phyloP scores from a whole-genome alignment of 2,113 vertebrate species.

The Gavialis gangeticus region DNA sequence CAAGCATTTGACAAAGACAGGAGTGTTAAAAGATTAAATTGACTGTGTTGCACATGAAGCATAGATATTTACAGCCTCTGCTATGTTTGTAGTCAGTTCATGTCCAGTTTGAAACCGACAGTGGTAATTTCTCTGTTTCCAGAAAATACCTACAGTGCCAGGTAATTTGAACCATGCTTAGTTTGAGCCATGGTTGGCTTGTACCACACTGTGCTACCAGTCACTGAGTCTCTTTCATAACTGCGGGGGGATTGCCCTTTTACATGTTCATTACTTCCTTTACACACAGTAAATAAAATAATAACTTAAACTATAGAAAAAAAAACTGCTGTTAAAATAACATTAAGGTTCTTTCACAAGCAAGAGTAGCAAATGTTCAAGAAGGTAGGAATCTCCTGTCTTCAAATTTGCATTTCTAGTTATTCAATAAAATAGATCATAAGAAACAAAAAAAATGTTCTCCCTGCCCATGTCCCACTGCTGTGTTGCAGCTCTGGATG shows the following conservation, averaged over 20 bases:
- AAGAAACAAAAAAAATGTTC: constrained; percentile 26
- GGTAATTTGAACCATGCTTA: constrained; percentile 10
- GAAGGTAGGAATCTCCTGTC: background rate
- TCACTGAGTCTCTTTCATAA: constrained; percentile 28
- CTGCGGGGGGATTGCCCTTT: background rate
- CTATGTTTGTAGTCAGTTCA: constrained; percentile 40
- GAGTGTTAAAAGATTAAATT: constrained; percentile 48
- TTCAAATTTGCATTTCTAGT: background rate
- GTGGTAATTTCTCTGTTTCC: constrained; percentile 62
- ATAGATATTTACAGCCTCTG: constrained; percentile 47
- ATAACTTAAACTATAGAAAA: background rate
- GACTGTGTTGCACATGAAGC: constrained; percentile 36
- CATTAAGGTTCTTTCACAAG: background rate
- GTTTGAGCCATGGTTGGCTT: constrained; percentile 5
- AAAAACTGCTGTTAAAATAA: background rate
- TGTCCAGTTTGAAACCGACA: constrained; percentile 52
- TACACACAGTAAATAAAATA: constrained; percentile 41
- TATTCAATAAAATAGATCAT: background rate
- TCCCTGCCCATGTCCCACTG: background rate
- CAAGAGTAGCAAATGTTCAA: background rate
- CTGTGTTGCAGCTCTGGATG: background rate
- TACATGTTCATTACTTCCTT: constrained; percentile 35
- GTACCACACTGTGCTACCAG: background rate
- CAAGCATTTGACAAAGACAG: constrained; percentile 54
- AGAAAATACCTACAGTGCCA: constrained; percentile 43